Conservation (phyloP, 2,113 vertebrate genomes). For the Morone chrysops region DNA sequence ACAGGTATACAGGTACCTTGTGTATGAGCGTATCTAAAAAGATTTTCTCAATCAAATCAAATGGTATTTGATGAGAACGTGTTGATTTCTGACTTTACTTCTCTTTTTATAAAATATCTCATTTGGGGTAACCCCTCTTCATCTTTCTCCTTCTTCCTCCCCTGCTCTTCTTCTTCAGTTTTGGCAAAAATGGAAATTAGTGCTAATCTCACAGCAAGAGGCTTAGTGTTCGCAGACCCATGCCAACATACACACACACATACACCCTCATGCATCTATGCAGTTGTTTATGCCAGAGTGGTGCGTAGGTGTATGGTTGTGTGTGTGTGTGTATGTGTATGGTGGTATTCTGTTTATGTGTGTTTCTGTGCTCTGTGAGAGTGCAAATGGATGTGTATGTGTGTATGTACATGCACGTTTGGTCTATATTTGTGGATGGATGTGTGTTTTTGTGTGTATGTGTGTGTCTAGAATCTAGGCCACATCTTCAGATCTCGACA, state of each 20-base stretch:
- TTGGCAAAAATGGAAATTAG: slow-evolving; percentile 49
- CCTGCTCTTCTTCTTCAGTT: slow-evolving; percentile 5
- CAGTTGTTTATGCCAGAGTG: slow-evolving; percentile 1
- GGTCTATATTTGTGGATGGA: background rate
- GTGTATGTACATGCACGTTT: background rate
- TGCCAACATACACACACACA: background rate
- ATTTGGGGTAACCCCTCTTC: background rate
- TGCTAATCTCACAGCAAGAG: slow-evolving; percentile 44
- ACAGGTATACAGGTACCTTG: no score
- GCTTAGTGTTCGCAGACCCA: slow-evolving; percentile 3
- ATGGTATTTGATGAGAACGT: no score
- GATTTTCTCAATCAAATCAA: no score
- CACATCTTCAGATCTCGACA: slow-evolving; percentile 63
- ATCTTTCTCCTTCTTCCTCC: background rate
- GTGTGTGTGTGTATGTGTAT: background rate
- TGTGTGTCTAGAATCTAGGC: slow-evolving; percentile 53
- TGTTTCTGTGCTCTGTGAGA: background rate
- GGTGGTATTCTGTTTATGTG: background rate
- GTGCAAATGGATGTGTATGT: background rate
- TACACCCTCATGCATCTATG: background rate
- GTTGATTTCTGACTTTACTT: background rate
- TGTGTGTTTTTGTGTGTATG: background rate
- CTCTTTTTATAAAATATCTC: background rate
- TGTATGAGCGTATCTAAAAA: no score
- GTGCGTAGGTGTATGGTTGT: background rate